Evolutionary conservation across 2,113 vertebrate species (phyloP), one percentile per base, ranked within the genome.

Genomic region (Eubucco bourcierii): DNA sequence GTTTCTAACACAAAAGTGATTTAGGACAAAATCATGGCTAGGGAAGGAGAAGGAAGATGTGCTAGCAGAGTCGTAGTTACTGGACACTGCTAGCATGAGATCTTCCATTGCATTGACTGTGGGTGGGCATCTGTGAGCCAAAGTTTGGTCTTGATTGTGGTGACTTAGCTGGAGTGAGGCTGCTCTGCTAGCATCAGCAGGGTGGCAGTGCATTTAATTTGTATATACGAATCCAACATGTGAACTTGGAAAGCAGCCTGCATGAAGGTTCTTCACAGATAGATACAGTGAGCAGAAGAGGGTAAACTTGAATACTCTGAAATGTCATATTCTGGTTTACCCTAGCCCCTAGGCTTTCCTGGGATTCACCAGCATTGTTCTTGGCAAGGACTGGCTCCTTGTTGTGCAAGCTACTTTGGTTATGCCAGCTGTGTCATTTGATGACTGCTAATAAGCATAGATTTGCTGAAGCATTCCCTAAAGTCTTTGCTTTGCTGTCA

Each of bases 401-500:
- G 29, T 33, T 65, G 50, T 59, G 46, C 60, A 55, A 20, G 20
- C 34, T 71, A 50, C 23, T n/a, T 89, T 2, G 0, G 39, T 63
- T 91, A 55, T 59, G 67, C 46, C 61, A 84, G 41, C 46, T 74
- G 64, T 52, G 10, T 63, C 37, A 55, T 66, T 85, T 84, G 81
- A 83, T 82, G 81, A 56, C 56, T 77, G 60, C 64, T 92, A 80
- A 93, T 78, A 87, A 83, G 80, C 84, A 63, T 12, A 90, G 64
- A 41, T 63, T 89, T 93, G 64, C 90, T 80, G 60, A 80, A 93
- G 41, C 80, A 89, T 91, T 95, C 87, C 88, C 90, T 56, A 41
- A 81, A 92, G 89, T 65, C 91, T 71, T 79, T 59, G 34, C 47
- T 75, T 72, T 87, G 81, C 77, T 19, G 15, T 73, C 74, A 94